A percentile compares a stretch with the other conserved stretches of the same genome.
Conservation (phyloP, 2,113 vertebrate genomes). For the Lycaon pictus region DNA sequence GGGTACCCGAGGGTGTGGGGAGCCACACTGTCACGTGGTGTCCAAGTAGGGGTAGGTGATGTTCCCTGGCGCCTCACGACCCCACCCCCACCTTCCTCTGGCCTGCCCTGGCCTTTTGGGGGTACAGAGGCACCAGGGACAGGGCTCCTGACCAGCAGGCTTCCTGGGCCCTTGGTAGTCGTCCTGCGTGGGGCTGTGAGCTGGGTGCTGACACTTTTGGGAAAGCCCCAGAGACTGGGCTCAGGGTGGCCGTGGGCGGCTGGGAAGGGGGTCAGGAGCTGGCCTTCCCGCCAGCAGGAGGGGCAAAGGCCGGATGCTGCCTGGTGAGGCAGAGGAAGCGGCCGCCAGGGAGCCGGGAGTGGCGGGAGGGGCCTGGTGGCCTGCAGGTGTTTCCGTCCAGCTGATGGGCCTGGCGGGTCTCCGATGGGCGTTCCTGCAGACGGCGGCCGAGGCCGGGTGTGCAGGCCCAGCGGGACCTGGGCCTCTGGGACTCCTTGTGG, state of each 20-base stretch:
- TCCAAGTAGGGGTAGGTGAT: background rate
- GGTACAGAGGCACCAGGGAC: background rate
- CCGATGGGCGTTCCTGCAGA: background rate
- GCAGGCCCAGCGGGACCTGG: rapidly evolving
- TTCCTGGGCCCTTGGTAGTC: background rate
- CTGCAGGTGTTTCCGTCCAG: slow-evolving; percentile 65
- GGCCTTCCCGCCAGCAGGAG: slow-evolving; percentile 53
- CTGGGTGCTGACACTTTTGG: background rate
- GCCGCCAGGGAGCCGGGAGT: background rate
- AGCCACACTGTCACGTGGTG: background rate
- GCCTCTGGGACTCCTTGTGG: rapidly evolving
- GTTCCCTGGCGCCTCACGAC: rapidly evolving
- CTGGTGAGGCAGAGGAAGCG: slow-evolving; percentile 44
- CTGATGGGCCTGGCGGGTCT: background rate
- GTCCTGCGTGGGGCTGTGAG: rapidly evolving
- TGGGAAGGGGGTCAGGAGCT: background rate
- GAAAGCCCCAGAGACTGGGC: background rate
- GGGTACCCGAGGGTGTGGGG: rapidly evolving
- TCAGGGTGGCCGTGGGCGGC: background rate
- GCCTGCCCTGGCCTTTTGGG: background rate
- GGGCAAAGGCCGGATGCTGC: slow-evolving; percentile 45
- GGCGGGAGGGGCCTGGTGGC: background rate
- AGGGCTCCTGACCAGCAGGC: background rate
- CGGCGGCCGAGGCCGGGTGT: background rate
- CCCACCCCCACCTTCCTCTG: rapidly evolving